Evolutionary conservation across 2,888 invertebrate species (phyloP), one percentile per base, ranked within the genome.

Genomic region (Volucella inflata): DNA sequence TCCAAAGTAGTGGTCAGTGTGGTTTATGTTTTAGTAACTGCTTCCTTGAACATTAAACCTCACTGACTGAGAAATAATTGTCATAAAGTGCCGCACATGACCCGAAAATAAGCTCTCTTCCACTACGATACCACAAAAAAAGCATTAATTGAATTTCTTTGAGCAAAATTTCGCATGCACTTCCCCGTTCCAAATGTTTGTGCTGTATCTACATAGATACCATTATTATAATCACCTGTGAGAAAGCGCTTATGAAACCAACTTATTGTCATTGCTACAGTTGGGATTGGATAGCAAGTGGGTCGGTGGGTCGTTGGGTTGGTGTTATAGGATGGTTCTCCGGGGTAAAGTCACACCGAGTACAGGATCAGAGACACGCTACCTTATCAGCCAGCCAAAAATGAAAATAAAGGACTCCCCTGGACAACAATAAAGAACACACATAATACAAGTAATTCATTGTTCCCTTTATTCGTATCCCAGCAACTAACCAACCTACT

Each of bases 381-480:
- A 48, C 36, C 64, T n/a, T 57, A 55, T 57, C 46, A 44, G 65
- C 64, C 9, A 48, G 40, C 36, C 8, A 16, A 59, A 16, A 65
- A 53, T 16, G 30, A n/a, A 9, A n/a, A 70, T 30, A 53, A 77
- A 62, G 59, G 30, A 59, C 59, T 67, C 59, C 59, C 30, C 50
- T 50, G 67, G 50, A 42, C 42, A 16, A 76, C 50, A 59, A 75
- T 46, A 75, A 57, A 76, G 59, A 44, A 57, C 59, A 42, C 67
- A 68, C 60, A 76, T 51, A 60, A 77, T 68, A n/a, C n/a, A n/a
- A n/a, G n/a, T n/a, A 60, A 76, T 67, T 60, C 76, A 51, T 68
- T 68, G 68, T 77, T 60, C 68, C 48, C 44, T 40, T 57, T 40
- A n/a, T 36, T 67, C 21, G 51, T 11, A 30, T 14, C 4, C 21